Evolutionary conservation across 2,113 vertebrate genomes (phyloP).

Genomic region (Dicentrarchus labrax): DNA sequence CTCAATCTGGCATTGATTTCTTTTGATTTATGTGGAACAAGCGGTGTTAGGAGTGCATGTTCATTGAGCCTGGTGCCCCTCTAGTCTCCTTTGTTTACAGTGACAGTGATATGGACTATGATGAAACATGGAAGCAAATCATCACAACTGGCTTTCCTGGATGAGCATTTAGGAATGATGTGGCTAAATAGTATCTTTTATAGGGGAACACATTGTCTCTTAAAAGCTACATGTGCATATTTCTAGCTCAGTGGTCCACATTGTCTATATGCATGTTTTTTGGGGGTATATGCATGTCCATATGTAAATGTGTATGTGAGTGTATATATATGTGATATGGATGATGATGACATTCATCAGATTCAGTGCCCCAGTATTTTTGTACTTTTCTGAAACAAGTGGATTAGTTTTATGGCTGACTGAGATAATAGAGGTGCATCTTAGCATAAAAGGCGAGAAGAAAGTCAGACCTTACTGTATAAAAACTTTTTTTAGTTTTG

Average conservation of each 20-base stretch:
- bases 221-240: slow-evolving; percentile 3
- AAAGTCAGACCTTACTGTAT: too few relatives aligned
- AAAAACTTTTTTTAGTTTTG: too few relatives aligned
- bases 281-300: neutral
- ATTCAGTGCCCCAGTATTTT: too few relatives aligned
- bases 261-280: neutral
- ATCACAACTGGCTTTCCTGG: slow-evolving; percentile 37
- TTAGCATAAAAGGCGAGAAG: too few relatives aligned
- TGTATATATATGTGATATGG: neutral
- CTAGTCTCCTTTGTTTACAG: slow-evolving; percentile 71
- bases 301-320: neutral
- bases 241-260: neutral
- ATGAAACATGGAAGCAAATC: slow-evolving; percentile 70
- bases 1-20: slow-evolving; percentile 80
- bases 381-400: too few relatives aligned
- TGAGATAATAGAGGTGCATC: too few relatives aligned
- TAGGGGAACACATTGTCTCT: neutral
- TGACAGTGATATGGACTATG: slow-evolving; percentile 67
- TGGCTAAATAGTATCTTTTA: slow-evolving; percentile 29
- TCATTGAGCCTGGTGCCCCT: slow-evolving; percentile 58
- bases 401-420: too few relatives aligned
- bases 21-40: slow-evolving; percentile 82
- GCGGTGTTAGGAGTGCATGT: slow-evolving; percentile 68
- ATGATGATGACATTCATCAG: neutral
- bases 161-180: slow-evolving; percentile 36